phyloP scores from a whole-genome alignment of 2,113 vertebrate species.

The Alligator mississippiensis region DNA sequence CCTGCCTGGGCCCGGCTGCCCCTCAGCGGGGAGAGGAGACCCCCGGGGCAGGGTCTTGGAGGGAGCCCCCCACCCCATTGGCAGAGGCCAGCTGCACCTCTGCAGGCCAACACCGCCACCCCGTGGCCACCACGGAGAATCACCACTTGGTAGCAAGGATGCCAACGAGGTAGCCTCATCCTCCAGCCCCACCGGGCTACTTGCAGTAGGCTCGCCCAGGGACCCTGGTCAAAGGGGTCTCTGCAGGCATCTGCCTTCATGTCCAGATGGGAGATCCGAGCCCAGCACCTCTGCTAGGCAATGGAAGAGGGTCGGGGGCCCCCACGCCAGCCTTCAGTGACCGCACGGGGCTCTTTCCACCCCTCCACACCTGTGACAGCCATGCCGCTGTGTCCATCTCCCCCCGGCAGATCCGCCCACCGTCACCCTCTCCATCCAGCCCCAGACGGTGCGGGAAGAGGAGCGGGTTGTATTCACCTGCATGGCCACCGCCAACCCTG shows the following conservation, averaged over 20 bases:
- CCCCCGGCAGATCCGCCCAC: constrained; percentile 86
- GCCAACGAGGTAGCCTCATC: too few relatives aligned
- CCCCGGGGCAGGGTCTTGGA: too few relatives aligned
- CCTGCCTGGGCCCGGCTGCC: too few relatives aligned
- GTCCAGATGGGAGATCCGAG: too few relatives aligned
- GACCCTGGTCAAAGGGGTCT: too few relatives aligned
- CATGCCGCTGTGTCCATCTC: rapidly evolving
- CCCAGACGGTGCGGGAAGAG: constrained; percentile 92
- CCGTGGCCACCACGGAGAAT: constrained; percentile 13
- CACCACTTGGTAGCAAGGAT: background rate
- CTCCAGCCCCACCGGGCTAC: too few relatives aligned
- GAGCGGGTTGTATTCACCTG: constrained; percentile 94
- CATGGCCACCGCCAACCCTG: constrained; percentile 91
- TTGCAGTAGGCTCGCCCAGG: too few relatives aligned
- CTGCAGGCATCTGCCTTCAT: too few relatives aligned
- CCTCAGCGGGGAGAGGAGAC: too few relatives aligned
- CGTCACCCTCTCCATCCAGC: constrained; percentile 92
- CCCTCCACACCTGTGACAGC: background rate
- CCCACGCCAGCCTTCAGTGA: rapidly evolving
- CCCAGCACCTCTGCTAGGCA: background rate
- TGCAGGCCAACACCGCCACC: constrained; percentile 43
- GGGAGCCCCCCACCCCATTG: background rate
- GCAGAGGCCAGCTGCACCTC: background rate
- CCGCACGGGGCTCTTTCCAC: too few relatives aligned
- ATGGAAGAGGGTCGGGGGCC: background rate